These are phyloP conservation scores for Carcharodon carcharias DNA, from an alignment of 2,797 vertebrate genomes.

Conservation along the genomic window DNA sequence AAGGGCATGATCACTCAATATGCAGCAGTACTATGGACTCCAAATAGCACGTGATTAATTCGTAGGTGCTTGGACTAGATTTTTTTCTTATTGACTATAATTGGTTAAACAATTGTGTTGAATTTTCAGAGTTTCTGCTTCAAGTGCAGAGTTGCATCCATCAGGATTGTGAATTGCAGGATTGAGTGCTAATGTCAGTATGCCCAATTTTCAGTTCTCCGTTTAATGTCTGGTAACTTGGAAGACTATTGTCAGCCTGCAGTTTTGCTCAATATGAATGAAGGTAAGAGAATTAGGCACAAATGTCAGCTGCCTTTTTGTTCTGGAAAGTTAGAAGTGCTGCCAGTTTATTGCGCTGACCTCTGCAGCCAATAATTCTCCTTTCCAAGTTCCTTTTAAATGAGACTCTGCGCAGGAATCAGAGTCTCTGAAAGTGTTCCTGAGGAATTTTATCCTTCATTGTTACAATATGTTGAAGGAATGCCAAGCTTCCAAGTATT, in stretches of 20 bases:
- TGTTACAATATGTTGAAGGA: background rate
- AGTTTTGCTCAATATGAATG: background rate
- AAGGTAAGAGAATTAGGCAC: background rate
- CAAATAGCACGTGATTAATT: background rate
- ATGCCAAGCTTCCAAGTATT: slow-evolving; percentile 7
- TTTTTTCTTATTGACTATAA: background rate
- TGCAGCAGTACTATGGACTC: background rate
- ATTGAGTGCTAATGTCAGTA: background rate
- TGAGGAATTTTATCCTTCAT: slow-evolving; percentile 7
- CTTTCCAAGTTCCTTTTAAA: slow-evolving; percentile 2
- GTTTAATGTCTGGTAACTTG: background rate
- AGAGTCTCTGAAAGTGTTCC: background rate
- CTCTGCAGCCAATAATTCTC: background rate
- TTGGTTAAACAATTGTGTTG: background rate
- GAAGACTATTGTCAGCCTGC: background rate
- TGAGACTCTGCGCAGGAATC: background rate
- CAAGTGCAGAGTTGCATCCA: background rate
- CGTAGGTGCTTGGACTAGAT: background rate
- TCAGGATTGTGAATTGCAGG: background rate
- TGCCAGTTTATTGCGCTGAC: background rate
- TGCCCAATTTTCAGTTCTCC: background rate
- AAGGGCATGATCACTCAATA: background rate
- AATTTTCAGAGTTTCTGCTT: background rate
- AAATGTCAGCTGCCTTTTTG: background rate
- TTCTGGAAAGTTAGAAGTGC: background rate